Percentiles rank a stretch among this genome's conserved stretches.
phyloP scores from a whole-genome alignment of 2,888 invertebrate genomes.

The Cheilosia soror region DNA sequence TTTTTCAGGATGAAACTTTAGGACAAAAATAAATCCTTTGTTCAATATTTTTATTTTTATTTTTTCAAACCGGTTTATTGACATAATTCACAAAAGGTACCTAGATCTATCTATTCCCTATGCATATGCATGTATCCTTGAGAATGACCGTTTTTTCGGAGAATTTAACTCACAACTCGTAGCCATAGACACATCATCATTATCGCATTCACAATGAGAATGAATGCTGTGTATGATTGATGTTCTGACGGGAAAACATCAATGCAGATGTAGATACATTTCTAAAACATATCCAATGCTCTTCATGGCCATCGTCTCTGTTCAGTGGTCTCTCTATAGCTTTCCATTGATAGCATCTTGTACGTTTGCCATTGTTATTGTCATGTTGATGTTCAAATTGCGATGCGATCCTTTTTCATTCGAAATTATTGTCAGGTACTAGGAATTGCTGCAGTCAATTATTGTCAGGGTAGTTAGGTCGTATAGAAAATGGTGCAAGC shows the following conservation, averaged over 20 bases:
- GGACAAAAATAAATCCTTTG: too few species aligned
- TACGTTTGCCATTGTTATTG: neutral
- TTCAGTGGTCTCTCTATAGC: neutral
- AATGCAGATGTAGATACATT: neutral
- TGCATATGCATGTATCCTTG: neutral
- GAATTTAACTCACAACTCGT: neutral
- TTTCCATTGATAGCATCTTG: neutral
- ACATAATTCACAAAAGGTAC: too few species aligned
- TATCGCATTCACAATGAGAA: neutral
- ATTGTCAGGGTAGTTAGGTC: too few species aligned
- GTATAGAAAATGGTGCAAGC: too few species aligned
- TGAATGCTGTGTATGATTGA: slow-evolving; percentile 7
- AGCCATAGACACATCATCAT: slow-evolving; percentile 10
- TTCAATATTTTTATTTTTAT: too few species aligned
- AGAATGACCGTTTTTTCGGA: slow-evolving; percentile 2
- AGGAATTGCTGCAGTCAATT: too few species aligned
- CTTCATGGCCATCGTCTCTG: neutral
- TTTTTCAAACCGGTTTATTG: too few species aligned
- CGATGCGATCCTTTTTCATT: neutral
- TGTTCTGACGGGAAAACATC: neutral
- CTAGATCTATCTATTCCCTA: neutral
- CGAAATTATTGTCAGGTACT: neutral
- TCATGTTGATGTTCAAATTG: slow-evolving; percentile 8
- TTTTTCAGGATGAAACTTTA: too few species aligned
- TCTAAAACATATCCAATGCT: neutral